phyloP scores from a whole-genome alignment of 2,797 vertebrate species.

The Malacoctenus gilli region DNA sequence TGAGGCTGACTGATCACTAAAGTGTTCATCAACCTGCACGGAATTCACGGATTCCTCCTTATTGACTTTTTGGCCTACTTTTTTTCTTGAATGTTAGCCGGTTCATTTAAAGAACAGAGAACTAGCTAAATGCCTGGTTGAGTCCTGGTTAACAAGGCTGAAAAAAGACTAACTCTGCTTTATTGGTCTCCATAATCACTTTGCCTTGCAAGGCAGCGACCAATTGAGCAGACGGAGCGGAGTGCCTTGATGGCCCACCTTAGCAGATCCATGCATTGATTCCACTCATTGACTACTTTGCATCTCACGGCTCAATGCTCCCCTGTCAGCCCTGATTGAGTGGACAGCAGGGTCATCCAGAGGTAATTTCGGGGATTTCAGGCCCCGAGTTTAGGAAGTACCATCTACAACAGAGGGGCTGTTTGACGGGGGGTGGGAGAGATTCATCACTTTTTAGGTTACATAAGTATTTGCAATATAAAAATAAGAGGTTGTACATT shows the following conservation, averaged over 20 bases:
- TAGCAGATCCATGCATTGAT: slow-evolving; percentile 72
- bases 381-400: no score
- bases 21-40: not conserved
- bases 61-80: not conserved
- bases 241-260: slow-evolving; percentile 56
- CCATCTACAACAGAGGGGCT: no score
- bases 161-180: slow-evolving; percentile 43
- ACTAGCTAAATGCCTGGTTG: not conserved
- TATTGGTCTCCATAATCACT: slow-evolving; percentile 57
- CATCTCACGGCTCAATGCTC: slow-evolving; percentile 59
- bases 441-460: no score
- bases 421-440: no score
- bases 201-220: slow-evolving; percentile 41
- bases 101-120: slow-evolving; percentile 8
- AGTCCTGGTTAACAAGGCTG: slow-evolving; percentile 38
- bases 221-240: slow-evolving; percentile 54
- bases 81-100: not conserved
- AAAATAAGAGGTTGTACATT: no score
- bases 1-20: not conserved
- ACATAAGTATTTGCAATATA: no score
- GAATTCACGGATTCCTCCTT: not conserved
- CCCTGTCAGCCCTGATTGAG: slow-evolving; percentile 46
- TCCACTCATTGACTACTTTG: slow-evolving; percentile 65
- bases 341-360: slow-evolving; percentile 49
- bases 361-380: slow-evolving; percentile 40